Evolutionary conservation across 92 coral and sea anemone species (phyloP).

Genomic region (Parazoanthus darwini): DNA sequence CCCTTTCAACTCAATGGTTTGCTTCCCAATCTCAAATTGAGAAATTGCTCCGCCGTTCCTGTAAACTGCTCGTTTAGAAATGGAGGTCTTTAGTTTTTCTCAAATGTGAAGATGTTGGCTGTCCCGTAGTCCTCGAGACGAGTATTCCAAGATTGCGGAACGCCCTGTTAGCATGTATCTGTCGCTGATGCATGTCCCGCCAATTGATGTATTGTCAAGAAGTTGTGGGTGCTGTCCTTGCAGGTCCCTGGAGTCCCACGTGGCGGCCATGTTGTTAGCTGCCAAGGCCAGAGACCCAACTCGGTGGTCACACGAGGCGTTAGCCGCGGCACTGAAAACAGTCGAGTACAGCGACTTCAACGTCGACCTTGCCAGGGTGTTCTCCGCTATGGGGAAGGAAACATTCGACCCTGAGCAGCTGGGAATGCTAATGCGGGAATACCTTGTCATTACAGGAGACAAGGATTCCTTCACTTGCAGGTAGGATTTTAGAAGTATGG

Average conservation of each 20-base stretch:
- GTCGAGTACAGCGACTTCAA: slow-evolving; percentile 85
- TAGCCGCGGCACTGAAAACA: slow-evolving; percentile 72
- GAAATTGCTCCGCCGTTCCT: no score
- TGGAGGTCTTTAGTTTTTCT: no score
- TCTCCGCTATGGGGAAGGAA: slow-evolving; percentile 81
- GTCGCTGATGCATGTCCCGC: no score
- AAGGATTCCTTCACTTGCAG: slow-evolving; percentile 80
- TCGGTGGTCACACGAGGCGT: slow-evolving; percentile 73
- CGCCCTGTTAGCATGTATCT: no score
- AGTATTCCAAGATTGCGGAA: no score
- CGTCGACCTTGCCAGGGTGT: slow-evolving; percentile 86
- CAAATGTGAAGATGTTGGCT: no score
- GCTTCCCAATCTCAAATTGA: no score
- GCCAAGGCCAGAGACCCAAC: slow-evolving; percentile 69
- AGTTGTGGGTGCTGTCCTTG: not conserved
- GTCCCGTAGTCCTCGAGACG: no score
- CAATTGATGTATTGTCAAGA: no score
- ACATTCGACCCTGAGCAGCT: slow-evolving; percentile 70
- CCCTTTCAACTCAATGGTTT: no score
- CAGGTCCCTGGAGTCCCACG: slow-evolving; percentile 65
- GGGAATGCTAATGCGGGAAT: slow-evolving; percentile 81
- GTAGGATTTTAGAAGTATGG: not conserved
- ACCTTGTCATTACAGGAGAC: slow-evolving; percentile 79
- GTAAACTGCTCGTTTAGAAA: no score
- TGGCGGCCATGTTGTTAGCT: slow-evolving; percentile 65